Percentiles rank a stretch among this genome's conserved stretches.
Evolutionary conservation across 92 coral and sea anemone genomes (phyloP).

Genomic region (Epizoanthus ramosus): DNA sequence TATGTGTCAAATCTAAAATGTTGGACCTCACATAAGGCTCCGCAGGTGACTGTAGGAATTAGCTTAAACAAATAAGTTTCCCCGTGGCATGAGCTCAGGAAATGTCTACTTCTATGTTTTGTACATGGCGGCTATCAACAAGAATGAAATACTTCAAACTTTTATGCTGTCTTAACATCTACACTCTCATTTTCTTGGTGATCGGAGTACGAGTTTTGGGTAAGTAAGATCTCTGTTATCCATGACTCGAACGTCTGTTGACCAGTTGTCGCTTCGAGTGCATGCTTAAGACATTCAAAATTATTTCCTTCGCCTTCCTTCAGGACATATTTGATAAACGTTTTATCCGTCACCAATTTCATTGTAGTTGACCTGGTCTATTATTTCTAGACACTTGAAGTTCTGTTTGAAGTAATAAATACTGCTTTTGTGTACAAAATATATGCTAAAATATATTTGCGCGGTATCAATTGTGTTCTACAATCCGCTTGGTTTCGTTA

Average conservation of each 20-base stretch:
- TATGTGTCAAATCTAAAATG: slow-evolving; percentile 5
- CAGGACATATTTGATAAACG: background rate
- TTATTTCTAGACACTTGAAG: too few relatives aligned
- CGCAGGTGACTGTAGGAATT: background rate
- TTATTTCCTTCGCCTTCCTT: background rate
- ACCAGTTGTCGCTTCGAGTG: background rate
- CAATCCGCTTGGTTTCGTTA: too few relatives aligned
- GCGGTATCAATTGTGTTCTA: too few relatives aligned
- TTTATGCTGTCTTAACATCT: background rate
- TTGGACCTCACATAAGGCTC: background rate
- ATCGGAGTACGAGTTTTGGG: background rate
- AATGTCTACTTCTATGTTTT: background rate
- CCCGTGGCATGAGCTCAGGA: background rate
- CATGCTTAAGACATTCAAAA: background rate
- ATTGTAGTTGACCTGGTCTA: background rate
- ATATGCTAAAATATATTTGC: too few relatives aligned
- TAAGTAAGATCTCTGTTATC: background rate
- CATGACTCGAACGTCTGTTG: background rate
- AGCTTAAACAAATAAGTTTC: slow-evolving; percentile 1
- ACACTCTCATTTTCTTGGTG: background rate
- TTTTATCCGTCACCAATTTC: background rate
- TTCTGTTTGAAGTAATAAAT: too few relatives aligned
- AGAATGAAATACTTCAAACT: background rate
- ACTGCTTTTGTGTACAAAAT: too few relatives aligned
- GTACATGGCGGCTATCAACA: background rate